Conservation (phyloP, 2,888 invertebrate genomes). For the Cryptocephalus primarius region DNA sequence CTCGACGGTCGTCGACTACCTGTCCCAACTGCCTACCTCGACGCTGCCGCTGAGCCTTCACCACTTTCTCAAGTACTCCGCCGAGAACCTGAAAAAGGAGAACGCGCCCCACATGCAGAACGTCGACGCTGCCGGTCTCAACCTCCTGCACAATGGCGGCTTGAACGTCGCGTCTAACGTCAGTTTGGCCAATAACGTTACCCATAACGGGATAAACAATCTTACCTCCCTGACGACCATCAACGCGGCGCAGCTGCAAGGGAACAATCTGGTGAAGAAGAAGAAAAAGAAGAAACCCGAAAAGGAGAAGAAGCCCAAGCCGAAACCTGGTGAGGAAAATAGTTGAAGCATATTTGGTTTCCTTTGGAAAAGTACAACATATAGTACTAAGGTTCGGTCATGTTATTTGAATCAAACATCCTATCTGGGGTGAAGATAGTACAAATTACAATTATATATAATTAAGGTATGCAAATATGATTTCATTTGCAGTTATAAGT, state of each 20-base stretch:
- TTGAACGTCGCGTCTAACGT: neutral
- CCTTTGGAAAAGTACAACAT: too few species aligned
- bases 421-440: too few species aligned
- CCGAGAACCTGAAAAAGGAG: slow-evolving; percentile 66
- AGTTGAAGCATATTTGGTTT: neutral
- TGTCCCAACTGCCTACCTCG: slow-evolving; percentile 66
- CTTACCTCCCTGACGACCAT: slow-evolving; percentile 31
- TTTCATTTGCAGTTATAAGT: too few species aligned
- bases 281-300: slow-evolving; percentile 70
- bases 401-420: too few species aligned
- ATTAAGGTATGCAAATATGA: too few species aligned
- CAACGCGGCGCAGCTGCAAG: slow-evolving; percentile 31
- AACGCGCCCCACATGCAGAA: slow-evolving; percentile 36
- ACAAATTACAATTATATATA: too few species aligned
- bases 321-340: slow-evolving; percentile 53
- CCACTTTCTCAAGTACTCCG: slow-evolving; percentile 75
- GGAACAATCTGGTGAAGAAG: slow-evolving; percentile 43
- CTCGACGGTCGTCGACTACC: slow-evolving; percentile 74
- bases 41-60: slow-evolving; percentile 68
- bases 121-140: slow-evolving; percentile 3
- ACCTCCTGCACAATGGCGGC: slow-evolving; percentile 3
- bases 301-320: slow-evolving; percentile 72
- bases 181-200: neutral
- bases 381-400: too few species aligned
- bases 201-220: slow-evolving; percentile 1